Conservation (phyloP, 2,113 vertebrate species). For the Grammomys dolichurus region DNA sequence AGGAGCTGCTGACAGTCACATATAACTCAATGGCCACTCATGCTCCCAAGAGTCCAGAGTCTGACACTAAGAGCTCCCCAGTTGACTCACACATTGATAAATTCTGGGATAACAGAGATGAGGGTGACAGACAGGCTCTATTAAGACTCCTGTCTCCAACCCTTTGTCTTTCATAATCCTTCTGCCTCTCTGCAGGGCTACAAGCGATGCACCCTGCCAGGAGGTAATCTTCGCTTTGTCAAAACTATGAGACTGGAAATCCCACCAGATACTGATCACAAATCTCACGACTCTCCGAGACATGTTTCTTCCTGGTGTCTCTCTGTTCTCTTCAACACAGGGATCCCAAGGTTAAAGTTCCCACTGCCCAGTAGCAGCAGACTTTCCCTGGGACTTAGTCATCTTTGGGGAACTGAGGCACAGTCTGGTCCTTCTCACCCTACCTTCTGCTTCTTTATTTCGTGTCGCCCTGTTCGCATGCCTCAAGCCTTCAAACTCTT, state of each 20-base stretch:
- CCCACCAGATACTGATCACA: background rate
- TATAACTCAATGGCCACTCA: background rate
- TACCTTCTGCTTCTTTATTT: background rate
- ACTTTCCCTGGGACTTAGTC: background rate
- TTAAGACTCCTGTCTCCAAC: background rate
- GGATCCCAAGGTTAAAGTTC: background rate
- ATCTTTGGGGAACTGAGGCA: background rate
- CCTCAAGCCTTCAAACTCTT: slow-evolving; percentile 5
- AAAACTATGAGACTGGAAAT: background rate
- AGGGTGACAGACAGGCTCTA: background rate
- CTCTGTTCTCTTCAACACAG: background rate
- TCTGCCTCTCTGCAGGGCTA: background rate
- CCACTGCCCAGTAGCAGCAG: background rate
- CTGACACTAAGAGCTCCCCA: background rate
- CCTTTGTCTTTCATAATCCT: background rate
- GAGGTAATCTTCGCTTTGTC: background rate
- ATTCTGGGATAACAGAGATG: background rate
- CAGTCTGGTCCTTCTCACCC: background rate
- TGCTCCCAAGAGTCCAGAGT: background rate
- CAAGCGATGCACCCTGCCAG: background rate
- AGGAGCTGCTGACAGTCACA: background rate
- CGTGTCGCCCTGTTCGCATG: background rate
- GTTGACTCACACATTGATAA: background rate
- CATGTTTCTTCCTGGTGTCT: background rate
- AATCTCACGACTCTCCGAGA: background rate